These are phyloP conservation scores for Nematostella vectensis DNA, from an alignment of 92 coral and sea anemone genomes.

Conservation along the genomic window DNA sequence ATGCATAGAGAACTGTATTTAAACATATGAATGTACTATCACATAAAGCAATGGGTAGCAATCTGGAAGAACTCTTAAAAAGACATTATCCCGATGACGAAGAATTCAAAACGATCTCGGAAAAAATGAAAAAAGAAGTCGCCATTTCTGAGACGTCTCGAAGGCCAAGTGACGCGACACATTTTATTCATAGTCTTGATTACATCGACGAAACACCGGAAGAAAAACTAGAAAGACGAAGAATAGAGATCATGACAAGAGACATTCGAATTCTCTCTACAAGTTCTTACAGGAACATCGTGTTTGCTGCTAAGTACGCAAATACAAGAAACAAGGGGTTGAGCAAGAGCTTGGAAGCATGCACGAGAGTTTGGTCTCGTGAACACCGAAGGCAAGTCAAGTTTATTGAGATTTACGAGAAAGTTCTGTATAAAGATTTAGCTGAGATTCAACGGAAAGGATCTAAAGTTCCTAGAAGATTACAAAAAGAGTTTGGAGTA, in stretches of 20 bases:
- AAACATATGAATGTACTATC: too few relatives aligned
- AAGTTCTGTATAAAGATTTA: slow-evolving; percentile 7
- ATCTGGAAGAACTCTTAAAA: too few relatives aligned
- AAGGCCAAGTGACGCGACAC: background rate
- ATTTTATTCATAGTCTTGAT: background rate
- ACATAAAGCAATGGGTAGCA: background rate
- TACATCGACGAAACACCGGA: slow-evolving; percentile 16
- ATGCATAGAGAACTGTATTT: too few relatives aligned
- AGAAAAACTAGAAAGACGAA: slow-evolving; percentile 12
- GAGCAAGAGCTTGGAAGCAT: slow-evolving; percentile 3
- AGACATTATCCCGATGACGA: background rate
- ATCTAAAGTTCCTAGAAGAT: background rate
- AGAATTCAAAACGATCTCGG: background rate
- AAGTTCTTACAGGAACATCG: slow-evolving; percentile 1
- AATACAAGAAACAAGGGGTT: slow-evolving; percentile 15
- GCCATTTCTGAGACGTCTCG: background rate
- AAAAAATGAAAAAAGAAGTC: background rate
- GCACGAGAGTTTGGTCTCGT: slow-evolving; percentile 7
- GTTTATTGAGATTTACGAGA: background rate
- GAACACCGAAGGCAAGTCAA: background rate
- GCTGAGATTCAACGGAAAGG: background rate
- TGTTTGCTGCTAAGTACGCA: background rate
- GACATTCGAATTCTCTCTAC: slow-evolving; percentile 14
- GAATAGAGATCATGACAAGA: slow-evolving; percentile 37
- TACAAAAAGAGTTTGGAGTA: background rate